These are phyloP conservation scores for Helicoverpa zea DNA, from an alignment of 1,140 invertebrate species.

Conservation along the genomic window DNA sequence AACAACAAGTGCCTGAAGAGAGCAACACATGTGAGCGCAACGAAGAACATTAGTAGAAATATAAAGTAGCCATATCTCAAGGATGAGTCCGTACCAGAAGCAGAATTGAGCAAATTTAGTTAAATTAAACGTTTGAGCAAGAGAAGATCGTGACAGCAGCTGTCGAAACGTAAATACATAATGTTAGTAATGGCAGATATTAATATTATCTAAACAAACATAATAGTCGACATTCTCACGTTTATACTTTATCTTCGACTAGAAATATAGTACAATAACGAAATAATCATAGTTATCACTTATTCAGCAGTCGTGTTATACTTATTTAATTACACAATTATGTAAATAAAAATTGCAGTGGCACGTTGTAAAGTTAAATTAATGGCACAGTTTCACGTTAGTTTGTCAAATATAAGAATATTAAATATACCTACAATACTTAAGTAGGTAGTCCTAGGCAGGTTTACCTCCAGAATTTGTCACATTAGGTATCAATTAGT, in stretches of 20 bases:
- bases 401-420: slow-evolving; percentile 83
- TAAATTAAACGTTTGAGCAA: slow-evolving; percentile 83
- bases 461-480: slow-evolving; percentile 57
- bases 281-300: slow-evolving; percentile 80
- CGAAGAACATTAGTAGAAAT: slow-evolving; percentile 55
- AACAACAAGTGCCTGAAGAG: slow-evolving; percentile 62
- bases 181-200: slow-evolving; percentile 52
- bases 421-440: slow-evolving; percentile 73
- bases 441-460: slow-evolving; percentile 64
- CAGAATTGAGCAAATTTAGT: slow-evolving; percentile 84
- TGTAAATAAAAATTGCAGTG: slow-evolving; percentile 80
- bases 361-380: slow-evolving; percentile 84
- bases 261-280: slow-evolving; percentile 77
- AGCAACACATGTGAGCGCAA: slow-evolving; percentile 50
- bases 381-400: slow-evolving; percentile 87
- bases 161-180: slow-evolving; percentile 64
- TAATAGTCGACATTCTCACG: slow-evolving; percentile 73
- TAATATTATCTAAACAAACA: slow-evolving; percentile 59
- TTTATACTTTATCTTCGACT: slow-evolving; percentile 78
- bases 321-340: slow-evolving; percentile 68
- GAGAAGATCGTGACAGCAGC: slow-evolving; percentile 75
- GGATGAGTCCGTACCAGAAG: slow-evolving; percentile 57
- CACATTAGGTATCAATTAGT: slow-evolving; percentile 48
- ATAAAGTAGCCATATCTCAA: slow-evolving; percentile 36
- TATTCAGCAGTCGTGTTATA: slow-evolving; percentile 83